Evolutionary conservation across 1,140 invertebrate genomes (phyloP).

Genomic region (Leptinotarsa texana): DNA sequence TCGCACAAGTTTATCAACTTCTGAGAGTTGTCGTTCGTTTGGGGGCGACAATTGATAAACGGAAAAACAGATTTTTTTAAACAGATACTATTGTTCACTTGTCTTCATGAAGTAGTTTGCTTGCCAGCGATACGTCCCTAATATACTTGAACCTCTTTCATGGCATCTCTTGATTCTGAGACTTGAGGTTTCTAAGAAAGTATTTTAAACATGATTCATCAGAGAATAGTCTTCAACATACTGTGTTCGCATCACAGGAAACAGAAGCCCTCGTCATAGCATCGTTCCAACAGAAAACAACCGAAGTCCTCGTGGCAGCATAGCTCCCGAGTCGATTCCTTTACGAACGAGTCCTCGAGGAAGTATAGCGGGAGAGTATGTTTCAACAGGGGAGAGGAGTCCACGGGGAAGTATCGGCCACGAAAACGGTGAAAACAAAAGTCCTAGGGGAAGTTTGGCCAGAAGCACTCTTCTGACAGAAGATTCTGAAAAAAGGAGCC

Average conservation of each 20-base stretch:
- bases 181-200: too few species aligned
- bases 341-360: conserved; percentile 64
- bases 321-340: conserved; percentile 57
- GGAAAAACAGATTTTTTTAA: too few species aligned
- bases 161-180: too few species aligned
- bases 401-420: conserved; percentile 66
- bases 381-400: conserved; percentile 53
- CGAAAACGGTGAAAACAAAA: conserved; percentile 57
- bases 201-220: too few species aligned
- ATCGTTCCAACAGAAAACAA: conserved; percentile 59
- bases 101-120: too few species aligned
- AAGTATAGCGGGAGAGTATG: conserved; percentile 60
- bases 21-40: too few species aligned
- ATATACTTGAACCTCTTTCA: too few species aligned
- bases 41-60: too few species aligned
- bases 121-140: too few species aligned
- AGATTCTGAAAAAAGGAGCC: conserved; percentile 58
- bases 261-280: conserved; percentile 64
- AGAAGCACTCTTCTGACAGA: conserved; percentile 58
- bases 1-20: too few species aligned
- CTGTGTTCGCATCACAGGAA: not conserved
- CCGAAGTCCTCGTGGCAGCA: conserved; percentile 65
- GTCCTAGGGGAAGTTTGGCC: conserved; percentile 65
- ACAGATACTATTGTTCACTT: too few species aligned
- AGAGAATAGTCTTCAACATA: too few species aligned